phyloP scores from a whole-genome alignment of 2,888 invertebrate genomes.

The Nemotelus pantherinus region DNA sequence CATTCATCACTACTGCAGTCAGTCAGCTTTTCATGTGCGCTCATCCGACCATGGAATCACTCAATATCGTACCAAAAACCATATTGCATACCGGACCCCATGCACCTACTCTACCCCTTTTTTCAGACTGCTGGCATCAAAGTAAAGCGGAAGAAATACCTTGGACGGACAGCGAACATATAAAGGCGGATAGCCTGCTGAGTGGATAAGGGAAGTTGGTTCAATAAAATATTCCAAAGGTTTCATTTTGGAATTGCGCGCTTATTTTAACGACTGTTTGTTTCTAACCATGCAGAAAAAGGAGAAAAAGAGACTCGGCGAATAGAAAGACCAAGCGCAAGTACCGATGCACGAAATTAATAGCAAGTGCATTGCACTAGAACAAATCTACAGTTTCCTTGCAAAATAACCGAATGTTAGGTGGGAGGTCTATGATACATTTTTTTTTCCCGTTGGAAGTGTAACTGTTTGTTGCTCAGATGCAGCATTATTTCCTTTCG shows the following conservation, averaged over 20 bases:
- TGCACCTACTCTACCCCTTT: not conserved
- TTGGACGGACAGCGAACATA: not conserved
- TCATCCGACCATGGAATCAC: constrained; percentile 31
- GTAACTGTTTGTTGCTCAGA: constrained; percentile 11
- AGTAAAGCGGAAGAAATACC: not conserved
- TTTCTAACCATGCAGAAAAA: constrained; percentile 9
- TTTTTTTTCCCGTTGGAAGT: not conserved
- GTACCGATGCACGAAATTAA: not conserved
- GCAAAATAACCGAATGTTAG: no score
- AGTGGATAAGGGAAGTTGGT: constrained; percentile 17
- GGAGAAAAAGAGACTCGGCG: not conserved
- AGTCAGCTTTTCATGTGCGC: not conserved
- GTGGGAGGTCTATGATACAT: not conserved
- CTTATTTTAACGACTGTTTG: not conserved
- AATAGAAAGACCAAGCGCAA: not conserved
- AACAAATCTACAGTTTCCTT: no score
- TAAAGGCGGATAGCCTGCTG: constrained; percentile 1
- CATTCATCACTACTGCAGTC: not conserved
- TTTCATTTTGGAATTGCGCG: constrained; percentile 10
- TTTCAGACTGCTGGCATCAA: not conserved
- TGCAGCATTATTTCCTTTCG: not conserved
- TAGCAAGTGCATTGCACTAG: not conserved
- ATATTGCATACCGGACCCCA: not conserved
- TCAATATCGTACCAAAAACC: not conserved
- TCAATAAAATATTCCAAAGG: constrained; percentile 32